A percentile compares a stretch with the other conserved stretches of the same genome.
These are phyloP conservation scores for Ciconia nigra DNA, from an alignment of 2,797 vertebrate genomes.

Conservation along the genomic window DNA sequence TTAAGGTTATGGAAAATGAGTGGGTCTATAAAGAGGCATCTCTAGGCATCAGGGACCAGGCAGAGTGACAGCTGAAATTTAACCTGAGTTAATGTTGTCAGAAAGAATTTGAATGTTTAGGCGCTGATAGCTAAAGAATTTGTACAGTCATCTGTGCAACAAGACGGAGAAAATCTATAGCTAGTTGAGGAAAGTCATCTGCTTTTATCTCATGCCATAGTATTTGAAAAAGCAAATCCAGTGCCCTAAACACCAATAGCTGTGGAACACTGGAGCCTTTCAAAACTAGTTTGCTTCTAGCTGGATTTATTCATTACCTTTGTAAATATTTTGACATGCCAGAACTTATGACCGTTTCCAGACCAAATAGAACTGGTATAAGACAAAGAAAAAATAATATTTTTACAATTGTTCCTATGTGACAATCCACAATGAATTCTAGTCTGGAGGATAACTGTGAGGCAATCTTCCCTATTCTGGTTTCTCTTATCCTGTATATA, in stretches of 20 bases:
- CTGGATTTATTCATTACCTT: slow-evolving; percentile 16
- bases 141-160: background rate
- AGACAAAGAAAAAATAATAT: background rate
- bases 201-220: background rate
- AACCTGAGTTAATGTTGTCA: background rate
- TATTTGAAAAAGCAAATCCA: background rate
- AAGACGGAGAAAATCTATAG: background rate
- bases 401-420: background rate
- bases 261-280: background rate
- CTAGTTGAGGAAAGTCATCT: background rate
- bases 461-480: background rate
- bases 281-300: background rate
- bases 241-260: background rate
- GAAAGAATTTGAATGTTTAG: background rate
- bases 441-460: background rate
- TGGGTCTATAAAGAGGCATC: background rate
- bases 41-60: background rate
- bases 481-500: background rate
- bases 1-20: background rate
- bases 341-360: background rate
- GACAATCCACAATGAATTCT: background rate
- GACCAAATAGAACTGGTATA: background rate
- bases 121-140: background rate
- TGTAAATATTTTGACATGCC: background rate
- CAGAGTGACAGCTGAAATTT: background rate